phyloP scores from a whole-genome alignment of 2,113 vertebrate species.

The Pagrus major region DNA sequence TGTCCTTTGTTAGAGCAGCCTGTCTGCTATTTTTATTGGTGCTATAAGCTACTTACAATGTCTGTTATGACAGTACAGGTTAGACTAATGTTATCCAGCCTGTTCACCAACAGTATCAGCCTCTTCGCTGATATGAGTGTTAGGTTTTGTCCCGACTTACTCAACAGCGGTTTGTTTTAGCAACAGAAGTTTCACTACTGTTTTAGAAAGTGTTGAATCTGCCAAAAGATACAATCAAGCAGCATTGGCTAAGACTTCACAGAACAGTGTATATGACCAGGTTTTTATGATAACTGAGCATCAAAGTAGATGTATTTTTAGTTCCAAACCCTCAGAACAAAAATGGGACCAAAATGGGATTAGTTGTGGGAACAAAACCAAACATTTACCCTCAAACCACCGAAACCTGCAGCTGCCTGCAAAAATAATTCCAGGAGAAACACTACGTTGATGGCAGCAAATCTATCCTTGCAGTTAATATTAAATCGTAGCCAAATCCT shows the following conservation, averaged over 20 bases:
- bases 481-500: slow-evolving; percentile 54
- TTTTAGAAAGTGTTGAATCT: slow-evolving; percentile 29
- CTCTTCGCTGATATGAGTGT: slow-evolving; percentile 34
- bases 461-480: slow-evolving; percentile 42
- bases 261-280: background rate
- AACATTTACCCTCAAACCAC: slow-evolving; percentile 27
- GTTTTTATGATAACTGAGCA: slow-evolving; percentile 20
- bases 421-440: slow-evolving; percentile 34
- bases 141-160: slow-evolving; percentile 12
- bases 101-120: slow-evolving; percentile 31
- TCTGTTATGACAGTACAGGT: slow-evolving; percentile 64
- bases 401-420: slow-evolving; percentile 19
- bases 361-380: slow-evolving; percentile 36
- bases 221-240: background rate
- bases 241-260: background rate
- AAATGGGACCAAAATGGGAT: slow-evolving; percentile 28
- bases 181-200: slow-evolving; percentile 26
- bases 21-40: slow-evolving; percentile 71
- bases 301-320: slow-evolving; percentile 43
- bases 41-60: slow-evolving; percentile 74
- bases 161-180: slow-evolving; percentile 22
- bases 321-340: slow-evolving; percentile 10
- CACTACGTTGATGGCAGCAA: slow-evolving; percentile 21
- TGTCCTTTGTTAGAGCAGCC: slow-evolving; percentile 59
- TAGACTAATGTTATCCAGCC: slow-evolving; percentile 63